Percentiles rank a stretch among this genome's conserved stretches.
phyloP scores from a whole-genome alignment of 2,113 vertebrate genomes.

The Cyanistes caeruleus region DNA sequence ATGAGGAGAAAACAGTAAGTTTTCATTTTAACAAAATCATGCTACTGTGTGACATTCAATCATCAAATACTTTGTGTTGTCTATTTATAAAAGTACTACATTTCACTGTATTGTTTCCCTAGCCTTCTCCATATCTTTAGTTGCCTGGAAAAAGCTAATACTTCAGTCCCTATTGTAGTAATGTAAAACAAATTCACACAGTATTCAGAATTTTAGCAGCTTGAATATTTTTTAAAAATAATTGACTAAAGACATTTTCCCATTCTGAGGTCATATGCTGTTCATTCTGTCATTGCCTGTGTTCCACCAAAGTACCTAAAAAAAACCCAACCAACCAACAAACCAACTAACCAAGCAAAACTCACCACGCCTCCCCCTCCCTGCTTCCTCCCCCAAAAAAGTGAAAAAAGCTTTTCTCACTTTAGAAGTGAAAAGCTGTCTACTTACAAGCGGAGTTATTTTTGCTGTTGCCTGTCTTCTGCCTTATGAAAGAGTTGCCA shows the following conservation, averaged over 20 bases:
- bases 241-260: not conserved
- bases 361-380: too few relatives aligned
- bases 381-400: rapidly evolving
- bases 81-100: not conserved
- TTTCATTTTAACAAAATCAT: not conserved
- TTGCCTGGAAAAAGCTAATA: not conserved
- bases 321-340: not conserved
- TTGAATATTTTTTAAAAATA: not conserved
- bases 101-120: not conserved
- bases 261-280: not conserved
- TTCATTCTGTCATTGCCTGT: not conserved
- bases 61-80: not conserved
- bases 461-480: not conserved
- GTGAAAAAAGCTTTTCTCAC: not conserved
- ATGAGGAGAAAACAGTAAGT: not conserved
- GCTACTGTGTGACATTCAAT: not conserved
- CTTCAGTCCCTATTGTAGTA: not conserved
- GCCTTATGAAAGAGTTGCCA: not conserved
- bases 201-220: not conserved
- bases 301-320: not conserved
- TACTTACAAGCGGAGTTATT: not conserved
- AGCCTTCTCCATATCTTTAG: not conserved
- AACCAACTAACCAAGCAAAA: not conserved
- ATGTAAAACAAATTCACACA: not conserved
- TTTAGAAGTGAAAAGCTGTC: not conserved